These are phyloP conservation scores for Lasius fuliginosus DNA, from an alignment of 2,888 invertebrate genomes.

Conservation along the genomic window DNA sequence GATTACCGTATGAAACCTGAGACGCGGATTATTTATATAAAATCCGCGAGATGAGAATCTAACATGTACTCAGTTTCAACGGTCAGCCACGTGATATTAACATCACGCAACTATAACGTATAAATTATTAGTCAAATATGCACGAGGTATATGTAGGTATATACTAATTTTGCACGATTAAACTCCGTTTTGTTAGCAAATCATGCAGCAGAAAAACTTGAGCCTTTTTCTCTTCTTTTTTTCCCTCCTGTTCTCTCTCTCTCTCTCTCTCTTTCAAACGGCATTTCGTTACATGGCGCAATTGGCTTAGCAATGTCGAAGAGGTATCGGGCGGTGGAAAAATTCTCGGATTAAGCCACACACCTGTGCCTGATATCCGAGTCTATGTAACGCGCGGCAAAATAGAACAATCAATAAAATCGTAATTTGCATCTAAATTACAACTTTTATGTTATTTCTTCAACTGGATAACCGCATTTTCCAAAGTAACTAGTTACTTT, in stretches of 20 bases:
- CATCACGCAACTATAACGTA: conserved; percentile 24
- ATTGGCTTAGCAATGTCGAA: conserved; percentile 9
- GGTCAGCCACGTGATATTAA: conserved; percentile 27
- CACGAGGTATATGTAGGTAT: neutral
- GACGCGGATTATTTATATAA: conserved; percentile 30
- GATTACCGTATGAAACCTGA: neutral
- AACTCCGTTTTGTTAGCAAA: conserved; percentile 27
- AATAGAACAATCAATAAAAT: conserved; percentile 57
- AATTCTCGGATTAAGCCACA: conserved; percentile 40
- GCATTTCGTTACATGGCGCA: neutral
- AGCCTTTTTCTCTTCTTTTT: neutral
- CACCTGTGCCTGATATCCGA: conserved; percentile 16
- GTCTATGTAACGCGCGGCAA: neutral
- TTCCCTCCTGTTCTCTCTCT: neutral
- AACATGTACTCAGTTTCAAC: conserved; percentile 8
- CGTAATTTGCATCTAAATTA: conserved; percentile 76
- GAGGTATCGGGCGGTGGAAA: conserved; percentile 22
- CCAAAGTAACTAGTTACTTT: conserved; percentile 48
- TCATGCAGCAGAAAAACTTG: conserved; percentile 22
- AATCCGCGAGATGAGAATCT: conserved; percentile 24
- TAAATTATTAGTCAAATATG: conserved; percentile 25
- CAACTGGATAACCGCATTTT: conserved; percentile 49
- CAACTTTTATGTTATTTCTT: conserved; percentile 55
- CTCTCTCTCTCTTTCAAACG: neutral
- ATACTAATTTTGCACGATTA: conserved; percentile 32